Conservation (phyloP, 2,888 invertebrate genomes). For the Drosophila phalerata region DNA sequence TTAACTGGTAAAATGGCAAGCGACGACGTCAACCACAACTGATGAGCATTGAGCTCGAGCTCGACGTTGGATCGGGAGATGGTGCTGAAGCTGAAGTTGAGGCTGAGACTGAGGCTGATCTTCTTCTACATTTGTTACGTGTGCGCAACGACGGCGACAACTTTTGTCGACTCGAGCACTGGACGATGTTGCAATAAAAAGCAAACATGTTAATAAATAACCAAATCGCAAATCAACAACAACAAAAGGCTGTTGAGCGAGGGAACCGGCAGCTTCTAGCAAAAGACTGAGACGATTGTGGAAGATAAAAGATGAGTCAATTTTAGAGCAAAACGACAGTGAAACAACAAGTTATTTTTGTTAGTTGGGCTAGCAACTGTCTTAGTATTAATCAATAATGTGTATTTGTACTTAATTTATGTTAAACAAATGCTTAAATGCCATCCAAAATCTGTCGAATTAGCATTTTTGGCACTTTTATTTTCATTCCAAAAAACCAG, state of each 20-base stretch:
- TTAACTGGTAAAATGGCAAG: slow-evolving; percentile 67
- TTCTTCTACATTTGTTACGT: slow-evolving; percentile 65
- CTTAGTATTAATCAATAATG: slow-evolving; percentile 48
- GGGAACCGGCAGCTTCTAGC: slow-evolving; percentile 45
- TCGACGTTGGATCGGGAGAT: slow-evolving; percentile 6
- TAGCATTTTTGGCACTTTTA: slow-evolving; percentile 75
- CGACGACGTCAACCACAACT: slow-evolving; percentile 29
- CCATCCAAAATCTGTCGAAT: slow-evolving; percentile 31
- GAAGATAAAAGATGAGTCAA: slow-evolving; percentile 49
- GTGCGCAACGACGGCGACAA: slow-evolving; percentile 45
- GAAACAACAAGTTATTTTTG: slow-evolving; percentile 49
- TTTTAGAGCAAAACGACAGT: slow-evolving; percentile 9
- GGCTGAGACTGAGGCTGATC: slow-evolving; percentile 54
- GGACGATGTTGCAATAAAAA: slow-evolving; percentile 65
- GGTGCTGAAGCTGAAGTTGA: background rate
- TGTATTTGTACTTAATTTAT: slow-evolving; percentile 59
- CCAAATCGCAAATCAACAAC: slow-evolving; percentile 56
- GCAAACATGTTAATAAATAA: slow-evolving; percentile 75
- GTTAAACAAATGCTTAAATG: slow-evolving; percentile 62
- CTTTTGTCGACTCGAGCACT: slow-evolving; percentile 52
- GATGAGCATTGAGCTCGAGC: slow-evolving; percentile 14
- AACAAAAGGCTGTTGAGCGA: background rate
- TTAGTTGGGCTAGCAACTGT: slow-evolving; percentile 61
- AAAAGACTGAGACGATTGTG: slow-evolving; percentile 23
- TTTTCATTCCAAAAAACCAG: slow-evolving; percentile 54